Evolutionary conservation across 2,888 invertebrate genomes (phyloP), one percentile per base, ranked within the genome.

Genomic region (Cantharis nigra): DNA sequence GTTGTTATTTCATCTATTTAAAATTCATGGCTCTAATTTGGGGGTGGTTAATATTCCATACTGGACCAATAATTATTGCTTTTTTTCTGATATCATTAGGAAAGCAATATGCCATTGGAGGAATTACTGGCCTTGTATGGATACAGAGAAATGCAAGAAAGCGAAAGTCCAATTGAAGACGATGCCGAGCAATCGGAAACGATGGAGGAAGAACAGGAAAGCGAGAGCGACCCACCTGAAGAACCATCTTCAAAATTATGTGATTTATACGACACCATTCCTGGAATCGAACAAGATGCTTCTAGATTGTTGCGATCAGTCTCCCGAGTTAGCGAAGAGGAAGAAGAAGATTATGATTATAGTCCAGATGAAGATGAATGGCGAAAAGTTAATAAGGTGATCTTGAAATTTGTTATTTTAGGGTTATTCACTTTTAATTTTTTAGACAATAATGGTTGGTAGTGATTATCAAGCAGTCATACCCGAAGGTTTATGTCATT

Each of bases 91-190:
- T 62, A n/a, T 62, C 14, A 16, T 65, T 86, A 93, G 91, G 98
- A 98, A 89, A 95, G 97, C 88, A 97, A 98, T 90, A 98, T 98
- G 96, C 98, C 98, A 79, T 91, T 98, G 83, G 97, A 97, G 86
- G 96, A 97, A 87, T 89, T 98, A 76, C 90, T 98, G 84, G 96
- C 97, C 11, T 92, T 97, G 88, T 98, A 98, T 89, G 95, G 96
- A 81, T 95, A 88, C 79, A 87, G 86, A 71, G 88, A 87, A 77
- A 87, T 87, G 80, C 87, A 89, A 74, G 88, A 87, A 80, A 86
- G 85, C 78, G 88, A 87, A 76, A 86, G 85, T 75, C 85, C 86
- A 3, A 87, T 87, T 62, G 89, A 89, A 69, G 89, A 88, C 28
- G 89, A 89, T 14, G 86, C 79, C 80, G 90, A 89, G 76, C 81